Evolutionary conservation across 92 coral and sea anemone genomes (phyloP), one percentile per base, ranked within the genome.

Genomic region (Palythoa grandiflora): DNA sequence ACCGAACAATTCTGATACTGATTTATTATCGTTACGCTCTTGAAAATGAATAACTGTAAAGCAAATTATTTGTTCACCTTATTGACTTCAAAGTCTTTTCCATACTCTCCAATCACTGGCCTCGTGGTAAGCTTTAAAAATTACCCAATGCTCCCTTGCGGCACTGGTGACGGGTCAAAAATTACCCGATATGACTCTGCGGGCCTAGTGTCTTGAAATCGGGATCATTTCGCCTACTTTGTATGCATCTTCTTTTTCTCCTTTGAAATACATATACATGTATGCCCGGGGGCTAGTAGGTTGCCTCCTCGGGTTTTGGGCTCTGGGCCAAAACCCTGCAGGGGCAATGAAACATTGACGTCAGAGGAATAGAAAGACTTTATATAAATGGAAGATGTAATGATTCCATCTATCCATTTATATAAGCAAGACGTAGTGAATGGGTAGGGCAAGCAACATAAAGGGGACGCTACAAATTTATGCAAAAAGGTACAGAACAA

Each of bases 341-440:
- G 15, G 63, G 3, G 15, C 38, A 84, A 5, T 83, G 2, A 83
- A 83, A 7, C 75, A 83, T 66, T 83, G 87, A 83, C 10, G 35
- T 83, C 55, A 52, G 55, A 52, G 55, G 55, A 11, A 52, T 52
- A 52, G 66, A 83, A 83, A 83, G 87, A 83, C 87, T 83, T 83
- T 78, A 83, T 57, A 83, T 61, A 83, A 83, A 83, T 83, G 78
- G 87, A 83, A 83, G 87, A 83, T 83, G 87, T 55, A 83, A 83
- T 83, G 80, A 83, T 83, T 83, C 20, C 78, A 83, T 83, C 57
- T 83, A 83, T 9, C 87, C 87, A 83, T 83, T 83, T 65, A 83
- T 83, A 83, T 83, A 83, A 54, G 80, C 76, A 9, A 83, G 48
- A 28, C 28, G 28, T 0, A 28, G 28, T 53, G 79, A 75, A 75